phyloP scores from a whole-genome alignment of 2,797 vertebrate species.

The Salmo trutta region DNA sequence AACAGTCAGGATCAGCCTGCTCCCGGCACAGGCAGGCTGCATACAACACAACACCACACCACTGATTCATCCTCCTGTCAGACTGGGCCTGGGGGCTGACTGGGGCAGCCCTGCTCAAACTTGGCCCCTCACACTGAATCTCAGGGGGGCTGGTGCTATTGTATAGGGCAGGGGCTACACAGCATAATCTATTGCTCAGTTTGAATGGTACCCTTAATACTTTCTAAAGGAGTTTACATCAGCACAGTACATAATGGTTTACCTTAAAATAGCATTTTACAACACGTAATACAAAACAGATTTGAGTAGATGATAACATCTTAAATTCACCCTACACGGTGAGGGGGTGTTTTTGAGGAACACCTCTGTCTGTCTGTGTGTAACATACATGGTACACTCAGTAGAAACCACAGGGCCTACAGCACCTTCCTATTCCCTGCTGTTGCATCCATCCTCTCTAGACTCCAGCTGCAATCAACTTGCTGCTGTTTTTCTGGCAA shows the following conservation, averaged over 20 bases:
- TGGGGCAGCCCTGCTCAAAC: neutral
- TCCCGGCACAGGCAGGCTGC: slow-evolving; percentile 38
- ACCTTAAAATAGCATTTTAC: neutral
- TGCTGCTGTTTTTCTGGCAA: slow-evolving; percentile 44
- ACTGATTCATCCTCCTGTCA: slow-evolving; percentile 15
- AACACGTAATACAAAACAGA: neutral
- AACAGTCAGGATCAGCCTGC: slow-evolving; percentile 23
- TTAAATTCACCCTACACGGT: neutral
- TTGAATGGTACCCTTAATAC: neutral
- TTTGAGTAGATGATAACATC: neutral
- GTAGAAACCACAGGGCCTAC: neutral
- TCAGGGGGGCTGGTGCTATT: neutral
- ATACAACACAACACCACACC: neutral
- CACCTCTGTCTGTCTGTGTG: neutral
- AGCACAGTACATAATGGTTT: neutral
- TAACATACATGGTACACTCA: neutral
- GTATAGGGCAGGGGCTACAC: neutral
- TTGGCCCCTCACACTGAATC: neutral
- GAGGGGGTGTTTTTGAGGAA: neutral
- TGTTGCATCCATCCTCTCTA: slow-evolving; percentile 10
- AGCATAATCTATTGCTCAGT: neutral
- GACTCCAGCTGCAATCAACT: slow-evolving; percentile 34
- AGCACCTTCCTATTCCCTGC: slow-evolving; percentile 22
- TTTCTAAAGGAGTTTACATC: neutral
- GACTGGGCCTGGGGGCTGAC: neutral